Base-by-base conservation (phyloP, 1,140 invertebrate species). In the Leguminivora glycinivorella region DNA sequence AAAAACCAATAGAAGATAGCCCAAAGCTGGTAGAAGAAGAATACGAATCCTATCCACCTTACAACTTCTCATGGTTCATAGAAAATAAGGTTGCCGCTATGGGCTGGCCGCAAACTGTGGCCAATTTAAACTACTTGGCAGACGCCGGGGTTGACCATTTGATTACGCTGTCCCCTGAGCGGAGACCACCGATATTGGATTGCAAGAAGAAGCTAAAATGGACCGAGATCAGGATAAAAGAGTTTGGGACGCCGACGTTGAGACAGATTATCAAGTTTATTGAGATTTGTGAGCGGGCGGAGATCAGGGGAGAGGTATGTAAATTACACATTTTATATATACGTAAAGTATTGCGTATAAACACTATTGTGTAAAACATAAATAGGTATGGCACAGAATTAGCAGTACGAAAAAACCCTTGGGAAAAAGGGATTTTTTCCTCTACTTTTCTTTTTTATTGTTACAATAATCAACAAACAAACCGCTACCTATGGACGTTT, bases 261-360 rank as follows among this genome's bases (percentile, higher is more conserved):
- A 90, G 93, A 67, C 94, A 96, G 81, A 95, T 96, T 56, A 83
- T 93, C 34, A 88, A 94, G 70, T 96, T 96, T 88, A 94, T 96
- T 52, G 92, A 93, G 26, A 92, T 95, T n/a, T 95, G 94, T 76
- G 83, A 93, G 79, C 82, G 83, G 68, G 87, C 89, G 2, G 82
- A 89, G 38, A 79, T 89, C 6, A 88, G 88, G 70, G 90, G 90
- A 66, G 90, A 93, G 87, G 93, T 93, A 72, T 73, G 83, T 78
- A 67, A 52, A 2, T 67, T 56, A 7, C 12, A 17, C 38, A 40
- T 19, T 43, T 68, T 68, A 43, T 29, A 60, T 14, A 26, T 60
- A 60, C 12, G 24, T 60, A n/a, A 14, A 56, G n/a, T n/a, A n/a
- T n/a, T n/a, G n/a, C n/a, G n/a, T n/a, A n/a, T n/a, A n/a, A n/a